Percentiles rank a stretch among this genome's conserved stretches.
Conservation (phyloP, 2,113 vertebrate species). For the Catagonus wagneri region DNA sequence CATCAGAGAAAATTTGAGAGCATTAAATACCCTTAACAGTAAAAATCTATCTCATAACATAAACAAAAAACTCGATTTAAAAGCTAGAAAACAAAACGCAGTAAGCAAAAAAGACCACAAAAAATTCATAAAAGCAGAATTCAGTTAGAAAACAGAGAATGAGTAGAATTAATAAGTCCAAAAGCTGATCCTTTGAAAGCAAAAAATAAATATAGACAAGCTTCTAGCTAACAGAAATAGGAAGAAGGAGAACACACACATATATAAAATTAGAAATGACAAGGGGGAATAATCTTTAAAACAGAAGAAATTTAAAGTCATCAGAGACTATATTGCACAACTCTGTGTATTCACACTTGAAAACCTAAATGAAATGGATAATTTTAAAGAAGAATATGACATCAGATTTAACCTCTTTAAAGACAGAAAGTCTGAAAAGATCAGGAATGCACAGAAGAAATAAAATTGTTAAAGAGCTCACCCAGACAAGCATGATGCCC, state of each 20-base stretch:
- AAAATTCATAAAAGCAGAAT: not conserved
- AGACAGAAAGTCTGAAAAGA: not conserved
- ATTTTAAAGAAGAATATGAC: not conserved
- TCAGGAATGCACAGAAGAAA: not conserved
- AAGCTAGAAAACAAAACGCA: not conserved
- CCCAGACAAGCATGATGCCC: not conserved
- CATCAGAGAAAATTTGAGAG: not conserved
- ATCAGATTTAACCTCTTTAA: not conserved
- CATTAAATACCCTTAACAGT: not conserved
- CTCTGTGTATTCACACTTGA: not conserved
- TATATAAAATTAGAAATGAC: not conserved
- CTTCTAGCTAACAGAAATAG: not conserved
- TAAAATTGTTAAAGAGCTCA: not conserved
- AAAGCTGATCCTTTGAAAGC: not conserved
- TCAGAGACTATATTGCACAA: not conserved
- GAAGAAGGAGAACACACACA: not conserved
- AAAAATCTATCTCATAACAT: constrained; percentile 4
- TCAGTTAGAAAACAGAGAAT: constrained; percentile 9
- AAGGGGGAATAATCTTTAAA: constrained; percentile 18
- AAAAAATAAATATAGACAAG: not conserved
- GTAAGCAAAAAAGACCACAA: not conserved
- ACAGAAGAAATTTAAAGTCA: not conserved
- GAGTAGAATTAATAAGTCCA: not conserved
- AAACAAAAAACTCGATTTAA: not conserved
- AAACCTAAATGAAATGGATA: not conserved